Base-by-base conservation (phyloP, 2,113 vertebrate genomes). In the Lota lota region DNA sequence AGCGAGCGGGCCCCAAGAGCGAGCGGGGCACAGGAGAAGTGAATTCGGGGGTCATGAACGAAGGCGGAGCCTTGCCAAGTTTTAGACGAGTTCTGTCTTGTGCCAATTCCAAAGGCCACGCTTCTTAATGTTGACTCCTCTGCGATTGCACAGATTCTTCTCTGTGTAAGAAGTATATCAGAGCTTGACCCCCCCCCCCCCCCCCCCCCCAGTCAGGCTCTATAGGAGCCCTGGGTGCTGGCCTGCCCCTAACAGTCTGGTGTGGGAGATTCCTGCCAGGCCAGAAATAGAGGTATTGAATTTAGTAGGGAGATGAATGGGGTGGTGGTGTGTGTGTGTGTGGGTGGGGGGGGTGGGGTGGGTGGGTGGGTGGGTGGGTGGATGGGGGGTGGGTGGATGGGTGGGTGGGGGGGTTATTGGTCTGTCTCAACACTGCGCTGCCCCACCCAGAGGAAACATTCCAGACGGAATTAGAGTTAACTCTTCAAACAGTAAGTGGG, bases 361-460 rank as follows among this genome's bases (percentile, higher is more conserved):
- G 70, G 79, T 56, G 56, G 79, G 61, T 64, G 76, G 72, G 68
- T 70, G 50, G 62, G 79, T 54, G 56, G 79, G 61, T 64, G 76
- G 72, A 69, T 70, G 50, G 62, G 20, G 63, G 70, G 79, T 63
- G 66, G 76, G 72, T 68, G 73, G 51, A 62, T 17, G 63, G 71
- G n/a, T n/a, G n/a, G 50, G 67, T 78, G 59, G 64, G 81, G 73
- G 70, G 78, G 79, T 74, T 85, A 77, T 88, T 73, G 83, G 83
- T 84, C 79, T 90, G 84, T 84, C 79, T 87, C 78, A 73, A 73
- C 85, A 88, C 83, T 81, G 70, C 78, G 47, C 83, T 85, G 86
- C 90, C 86, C 90, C 90, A 90, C 91, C 92, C 88, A 90, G 88
- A 91, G 87, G 87, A 93, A 92, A 91, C 90, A 93, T 93, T 92